Evolutionary conservation across 2,888 invertebrate genomes (phyloP), one percentile per base, ranked within the genome.

Genomic region (Eupelmus urozonus): DNA sequence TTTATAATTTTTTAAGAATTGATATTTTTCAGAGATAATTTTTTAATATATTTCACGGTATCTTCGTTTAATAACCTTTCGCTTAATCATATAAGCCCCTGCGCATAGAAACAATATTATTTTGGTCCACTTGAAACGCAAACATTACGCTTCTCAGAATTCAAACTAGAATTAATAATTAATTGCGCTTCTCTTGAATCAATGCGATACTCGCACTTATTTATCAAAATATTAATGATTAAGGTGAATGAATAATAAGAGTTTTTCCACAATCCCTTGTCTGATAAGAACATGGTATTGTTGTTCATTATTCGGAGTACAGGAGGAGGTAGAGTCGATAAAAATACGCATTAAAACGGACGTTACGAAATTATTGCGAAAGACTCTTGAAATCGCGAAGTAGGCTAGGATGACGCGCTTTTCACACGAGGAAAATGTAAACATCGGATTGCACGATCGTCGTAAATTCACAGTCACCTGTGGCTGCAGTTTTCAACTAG

Each of bases 211-310:
- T n/a, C n/a, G n/a, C n/a, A n/a, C n/a, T n/a, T n/a, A n/a, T n/a
- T n/a, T n/a, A n/a, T n/a, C n/a, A 34, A 34, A 34, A 34, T 62
- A 62, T 34, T 34, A n/a, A 62, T 34, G n/a, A 45, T 63, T 60
- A 62, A 63, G 25, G 3, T 25, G 45, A 18, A 59, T 71, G 60
- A 60, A 60, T 71, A 60, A 60, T 53, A 40, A 13, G 25, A 62
- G 40, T 16, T 40, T 62, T 62, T 72, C 53, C 51, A 72, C 25
- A 7, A 34, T 53, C 40, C 16, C 34, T 40, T 34, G 9, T n/a
- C 23, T 25, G 49, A 72, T 53, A 62, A 69, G 69, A 51, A 62
- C 3, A 13, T 20, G 53, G 23, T 53, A 62, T 62, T 72, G 62
- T 51, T 40, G 40, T 53, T 20, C 51, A 23, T 70, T 18, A 18